These are phyloP conservation scores for Lepidotrigona ventralis DNA, from an alignment of 1,140 invertebrate species.

Conservation along the genomic window DNA sequence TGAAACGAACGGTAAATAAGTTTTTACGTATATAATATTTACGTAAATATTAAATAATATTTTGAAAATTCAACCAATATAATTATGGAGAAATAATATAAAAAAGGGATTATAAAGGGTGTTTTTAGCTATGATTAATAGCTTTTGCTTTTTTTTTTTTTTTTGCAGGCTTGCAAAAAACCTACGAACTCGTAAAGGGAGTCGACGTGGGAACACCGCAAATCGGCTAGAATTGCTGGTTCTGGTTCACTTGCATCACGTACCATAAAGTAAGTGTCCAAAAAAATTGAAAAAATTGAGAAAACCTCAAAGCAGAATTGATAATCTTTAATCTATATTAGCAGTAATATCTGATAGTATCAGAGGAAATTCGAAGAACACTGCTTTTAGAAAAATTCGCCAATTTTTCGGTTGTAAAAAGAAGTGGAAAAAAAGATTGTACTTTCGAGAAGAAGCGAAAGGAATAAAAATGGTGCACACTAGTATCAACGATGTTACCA, in stretches of 20 bases:
- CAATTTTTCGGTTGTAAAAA: constrained; percentile 5
- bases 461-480: constrained; percentile 68
- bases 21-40: not conserved
- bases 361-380: constrained; percentile 53
- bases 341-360: not conserved
- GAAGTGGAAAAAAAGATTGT: constrained; percentile 15
- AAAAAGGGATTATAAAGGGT: not conserved
- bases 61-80: not conserved
- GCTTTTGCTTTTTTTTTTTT: constrained; percentile 57
- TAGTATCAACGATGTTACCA: constrained; percentile 48
- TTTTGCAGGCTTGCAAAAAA: constrained; percentile 86
- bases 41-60: not conserved
- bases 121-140: not conserved
- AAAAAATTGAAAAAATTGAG: not conserved
- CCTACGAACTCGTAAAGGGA: constrained; percentile 86
- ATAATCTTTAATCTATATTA: not conserved
- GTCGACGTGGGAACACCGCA: constrained; percentile 87
- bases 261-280: constrained; percentile 83
- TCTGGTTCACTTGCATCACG: constrained; percentile 89
- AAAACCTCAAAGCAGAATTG: not conserved
- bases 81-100: not conserved
- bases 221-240: constrained; percentile 89
- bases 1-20: not conserved
- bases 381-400: not conserved
- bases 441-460: not conserved